Evolutionary conservation across 2,797 vertebrate species (phyloP).

Genomic region (Squalus acanthias): DNA sequence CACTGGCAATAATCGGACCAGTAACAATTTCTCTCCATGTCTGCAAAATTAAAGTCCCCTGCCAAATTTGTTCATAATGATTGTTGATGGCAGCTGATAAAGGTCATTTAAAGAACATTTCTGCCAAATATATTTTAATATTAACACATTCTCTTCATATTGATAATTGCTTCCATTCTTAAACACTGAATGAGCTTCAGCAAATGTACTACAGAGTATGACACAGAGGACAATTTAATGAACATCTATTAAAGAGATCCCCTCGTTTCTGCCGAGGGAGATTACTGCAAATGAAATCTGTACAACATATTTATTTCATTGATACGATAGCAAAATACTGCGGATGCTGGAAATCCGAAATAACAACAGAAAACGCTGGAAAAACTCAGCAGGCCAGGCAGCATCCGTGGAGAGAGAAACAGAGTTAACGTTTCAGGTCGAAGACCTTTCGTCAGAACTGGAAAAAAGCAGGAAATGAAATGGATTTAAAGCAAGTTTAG

Average conservation of each 20-base stretch:
- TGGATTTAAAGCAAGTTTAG: no score
- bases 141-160: not conserved
- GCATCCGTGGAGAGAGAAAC: no score
- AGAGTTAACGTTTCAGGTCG: no score
- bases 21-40: conserved; percentile 11
- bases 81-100: not conserved
- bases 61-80: not conserved
- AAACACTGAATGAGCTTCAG: not conserved
- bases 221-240: not conserved
- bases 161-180: not conserved
- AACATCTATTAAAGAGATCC: not conserved
- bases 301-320: not conserved
- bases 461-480: no score
- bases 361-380: no score
- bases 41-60: not conserved
- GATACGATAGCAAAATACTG: no score
- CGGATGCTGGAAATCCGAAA: no score
- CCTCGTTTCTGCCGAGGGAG: not conserved
- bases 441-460: no score
- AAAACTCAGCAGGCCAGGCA: no score
- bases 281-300: not conserved
- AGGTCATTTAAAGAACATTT: conserved; percentile 4
- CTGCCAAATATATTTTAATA: not conserved
- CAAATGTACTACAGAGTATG: not conserved
- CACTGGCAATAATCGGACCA: not conserved